phyloP scores from a whole-genome alignment of 2,888 invertebrate genomes.

The Agriopis marginaria region DNA sequence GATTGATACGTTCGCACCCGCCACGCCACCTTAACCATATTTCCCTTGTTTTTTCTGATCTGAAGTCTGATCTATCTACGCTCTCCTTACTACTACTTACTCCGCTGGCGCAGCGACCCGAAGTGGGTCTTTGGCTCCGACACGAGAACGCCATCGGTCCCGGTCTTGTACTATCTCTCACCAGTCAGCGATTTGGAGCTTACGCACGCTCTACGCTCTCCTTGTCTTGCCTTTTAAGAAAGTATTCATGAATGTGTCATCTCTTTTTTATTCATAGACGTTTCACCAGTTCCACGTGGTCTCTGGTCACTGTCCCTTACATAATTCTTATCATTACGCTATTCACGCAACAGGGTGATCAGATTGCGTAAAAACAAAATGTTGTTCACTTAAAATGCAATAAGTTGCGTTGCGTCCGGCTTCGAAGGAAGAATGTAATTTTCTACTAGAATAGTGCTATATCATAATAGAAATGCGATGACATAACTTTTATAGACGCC shows the following conservation, averaged over 20 bases:
- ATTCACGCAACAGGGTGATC: conserved; percentile 38
- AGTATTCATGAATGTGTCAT: neutral
- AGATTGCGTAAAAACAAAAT: conserved; percentile 35
- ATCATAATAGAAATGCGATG: conserved; percentile 19
- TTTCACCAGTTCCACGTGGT: conserved; percentile 1
- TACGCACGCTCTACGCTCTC: no score
- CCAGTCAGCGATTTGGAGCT: no score
- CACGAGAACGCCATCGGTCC: no score
- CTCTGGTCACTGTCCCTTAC: conserved; percentile 20
- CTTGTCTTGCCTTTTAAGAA: no score
- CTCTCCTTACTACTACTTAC: no score
- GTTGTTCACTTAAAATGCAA: conserved; percentile 50
- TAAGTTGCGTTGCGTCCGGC: conserved; percentile 44
- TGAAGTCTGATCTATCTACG: no score
- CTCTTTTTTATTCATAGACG: neutral
- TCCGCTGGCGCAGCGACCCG: no score
- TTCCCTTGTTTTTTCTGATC: no score
- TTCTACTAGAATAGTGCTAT: conserved; percentile 14
- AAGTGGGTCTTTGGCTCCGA: no score
- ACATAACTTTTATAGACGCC: conserved; percentile 18
- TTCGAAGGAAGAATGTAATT: conserved; percentile 23
- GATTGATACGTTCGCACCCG: no score
- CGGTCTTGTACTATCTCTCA: no score
- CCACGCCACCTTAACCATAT: no score
- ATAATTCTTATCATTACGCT: conserved; percentile 27